Base-by-base conservation (phyloP, 2,888 invertebrate genomes). In the Mayetiola destructor region DNA sequence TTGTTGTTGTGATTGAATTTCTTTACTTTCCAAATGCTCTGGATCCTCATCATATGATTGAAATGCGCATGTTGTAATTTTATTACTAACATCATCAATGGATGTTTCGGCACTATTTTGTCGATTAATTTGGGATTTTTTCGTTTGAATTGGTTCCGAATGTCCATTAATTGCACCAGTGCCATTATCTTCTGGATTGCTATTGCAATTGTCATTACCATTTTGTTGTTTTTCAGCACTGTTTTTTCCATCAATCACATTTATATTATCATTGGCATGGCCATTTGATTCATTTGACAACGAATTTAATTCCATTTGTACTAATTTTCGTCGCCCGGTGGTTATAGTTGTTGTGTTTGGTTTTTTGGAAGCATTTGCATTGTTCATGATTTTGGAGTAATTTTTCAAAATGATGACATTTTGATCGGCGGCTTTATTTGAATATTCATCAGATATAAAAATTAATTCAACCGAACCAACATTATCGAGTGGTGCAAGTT, bases 361-460 rank as follows among this genome's bases (percentile, higher is more conserved):
- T n/a, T n/a, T n/a, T n/a, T n/a, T n/a, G n/a, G n/a, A n/a, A n/a
- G n/a, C n/a, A n/a, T n/a, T n/a, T n/a, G n/a, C n/a, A n/a, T n/a
- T n/a, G n/a, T n/a, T n/a, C n/a, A n/a, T n/a, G n/a, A n/a, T n/a
- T n/a, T n/a, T n/a, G n/a, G n/a, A n/a, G n/a, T n/a, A n/a, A n/a
- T n/a, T n/a, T n/a, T n/a, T n/a, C 48, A 48, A 48, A 48, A 48
- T 48, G n/a, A 48, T 62, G 16, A 48, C 48, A 27, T 48, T 27
- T 3, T 14, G 48, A 27, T 48, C n/a, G 59, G n/a, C 60, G 52
- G 18, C 59, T 60, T 58, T 61, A 57, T 61, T 61, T 8, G 62
- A 56, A 61, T 60, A 63, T 57, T 63, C 63, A 54, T 63, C 63
- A 4, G 62, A 62, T 20, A 63, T 63, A 55, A 63, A 62, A n/a